These are phyloP conservation scores for Melanophora roralis DNA, from an alignment of 2,888 invertebrate species.

Conservation along the genomic window DNA sequence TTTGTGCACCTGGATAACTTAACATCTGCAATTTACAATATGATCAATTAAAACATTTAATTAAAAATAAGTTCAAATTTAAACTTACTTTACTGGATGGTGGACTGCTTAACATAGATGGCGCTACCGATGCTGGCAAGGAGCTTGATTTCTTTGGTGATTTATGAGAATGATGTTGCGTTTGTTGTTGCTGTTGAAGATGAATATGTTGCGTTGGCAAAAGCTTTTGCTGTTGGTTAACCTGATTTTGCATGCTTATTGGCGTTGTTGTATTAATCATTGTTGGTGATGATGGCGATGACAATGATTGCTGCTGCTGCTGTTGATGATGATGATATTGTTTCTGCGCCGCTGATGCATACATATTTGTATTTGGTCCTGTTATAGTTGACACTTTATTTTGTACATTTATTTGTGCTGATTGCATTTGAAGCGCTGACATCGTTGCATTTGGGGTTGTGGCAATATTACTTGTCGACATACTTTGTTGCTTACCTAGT, in stretches of 20 bases:
- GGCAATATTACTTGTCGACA: conserved; percentile 72
- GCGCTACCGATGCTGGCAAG: conserved; percentile 70
- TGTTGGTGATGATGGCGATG: conserved; percentile 60
- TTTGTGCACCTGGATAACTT: conserved; percentile 68
- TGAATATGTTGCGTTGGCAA: conserved; percentile 62
- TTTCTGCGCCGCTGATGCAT: conserved; percentile 38
- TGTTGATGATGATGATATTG: conserved; percentile 47
- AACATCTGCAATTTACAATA: conserved; percentile 65
- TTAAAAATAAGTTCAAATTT: not conserved
- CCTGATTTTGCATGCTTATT: conserved; percentile 53
- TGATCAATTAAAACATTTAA: no score
- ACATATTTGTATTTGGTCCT: conserved; percentile 26
- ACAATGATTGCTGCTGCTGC: conserved; percentile 41
- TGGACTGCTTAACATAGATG: conserved; percentile 71
- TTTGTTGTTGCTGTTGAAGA: conserved; percentile 77
- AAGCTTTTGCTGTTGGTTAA: conserved; percentile 64
- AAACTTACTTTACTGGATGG: conserved; percentile 68
- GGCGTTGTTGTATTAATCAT: conserved; percentile 43
- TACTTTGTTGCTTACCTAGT: conserved; percentile 66
- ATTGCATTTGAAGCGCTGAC: conserved; percentile 56
- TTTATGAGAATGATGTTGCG: conserved; percentile 73
- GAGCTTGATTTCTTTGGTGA: conserved; percentile 76
- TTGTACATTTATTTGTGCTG: conserved; percentile 51
- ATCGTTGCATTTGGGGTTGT: conserved; percentile 53
- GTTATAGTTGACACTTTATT: conserved; percentile 37